Evolutionary conservation across 2,797 vertebrate species (phyloP).

Genomic region (Bradypodion pumilum): DNA sequence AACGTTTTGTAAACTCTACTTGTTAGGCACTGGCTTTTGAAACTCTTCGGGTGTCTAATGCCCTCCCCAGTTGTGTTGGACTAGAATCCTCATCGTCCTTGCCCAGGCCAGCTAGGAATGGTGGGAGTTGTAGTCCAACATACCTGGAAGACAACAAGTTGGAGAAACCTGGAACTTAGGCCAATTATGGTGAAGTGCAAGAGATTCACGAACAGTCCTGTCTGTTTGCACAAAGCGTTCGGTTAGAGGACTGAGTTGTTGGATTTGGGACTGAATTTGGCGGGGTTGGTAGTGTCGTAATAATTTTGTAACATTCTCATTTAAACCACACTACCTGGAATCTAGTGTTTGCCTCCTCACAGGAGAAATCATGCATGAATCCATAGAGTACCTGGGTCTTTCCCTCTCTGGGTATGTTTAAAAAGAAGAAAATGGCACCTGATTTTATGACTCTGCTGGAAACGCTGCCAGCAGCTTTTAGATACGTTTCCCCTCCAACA

Average conservation of each 20-base stretch:
- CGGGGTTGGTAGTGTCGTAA: not conserved
- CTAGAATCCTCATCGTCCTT: not conserved
- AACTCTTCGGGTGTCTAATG: not conserved
- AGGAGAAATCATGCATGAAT: not conserved
- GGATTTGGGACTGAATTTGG: not conserved
- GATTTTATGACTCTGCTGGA: not conserved
- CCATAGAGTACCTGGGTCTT: not conserved
- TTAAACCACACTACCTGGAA: not conserved
- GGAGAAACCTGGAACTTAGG: too few species aligned
- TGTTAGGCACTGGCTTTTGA: not conserved
- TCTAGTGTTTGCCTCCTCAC: not conserved
- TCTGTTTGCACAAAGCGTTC: too few species aligned
- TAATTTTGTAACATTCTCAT: not conserved
- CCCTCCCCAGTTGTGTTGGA: not conserved
- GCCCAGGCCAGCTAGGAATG: not conserved
- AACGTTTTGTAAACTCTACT: not conserved
- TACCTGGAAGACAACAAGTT: not conserved
- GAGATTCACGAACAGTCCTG: too few species aligned
- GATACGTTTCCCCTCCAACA: not conserved
- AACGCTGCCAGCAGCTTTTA: not conserved
- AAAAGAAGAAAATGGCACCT: not conserved
- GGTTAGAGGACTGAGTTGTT: not conserved
- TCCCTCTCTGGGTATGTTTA: not conserved
- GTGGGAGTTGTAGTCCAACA: not conserved
- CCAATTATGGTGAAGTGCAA: too few species aligned